Evolutionary conservation across 1,140 invertebrate genomes (phyloP), one percentile per base, ranked within the genome.

Genomic region (Phthorimaea operculella): DNA sequence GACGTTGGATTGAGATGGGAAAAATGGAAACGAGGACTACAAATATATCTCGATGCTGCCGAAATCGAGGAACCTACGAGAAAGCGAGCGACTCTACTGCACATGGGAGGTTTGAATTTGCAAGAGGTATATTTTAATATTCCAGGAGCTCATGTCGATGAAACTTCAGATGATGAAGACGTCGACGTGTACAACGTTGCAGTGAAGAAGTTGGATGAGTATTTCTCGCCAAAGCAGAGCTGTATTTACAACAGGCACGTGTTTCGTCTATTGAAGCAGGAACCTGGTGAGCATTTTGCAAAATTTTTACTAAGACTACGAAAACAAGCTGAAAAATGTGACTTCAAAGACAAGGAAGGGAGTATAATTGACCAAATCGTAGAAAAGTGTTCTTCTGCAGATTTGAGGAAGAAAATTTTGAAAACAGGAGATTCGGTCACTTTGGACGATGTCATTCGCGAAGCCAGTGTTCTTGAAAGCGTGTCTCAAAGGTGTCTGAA

Each of bases 51-150:
- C 7, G 44, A 51, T 9, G 68, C 68, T 10, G 33, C 60, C 14
- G 58, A 59, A 50, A 56, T 67, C 55, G 1, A 18, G n/a, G 36
- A 33, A 50, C 11, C 11, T 14, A 36, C 58, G 15, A 47, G 62
- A 34, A 69, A 67, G 54, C 60, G 58, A 51, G 68, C 70, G 36
- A 58, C 54, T 21, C 54, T 72, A 8, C 51, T 70, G 21, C 67
- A 68, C 58, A 50, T 60, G 33, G 67, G 62, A 15, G 67, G 64
- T 12, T 34, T 66, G 48, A 16, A 50, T 3, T 33, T 70, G 11
- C 67, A 68, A 60, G 65, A 70, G 50, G 64, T 70, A 28, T 64
- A 56, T 47, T 61, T 51, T 36, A 72, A 68, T 54, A 52, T 70
- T 47, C 70, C 67, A 11, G 65, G 64, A 10, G 65, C 60, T 14